Evolutionary conservation across 2,113 vertebrate species (phyloP), one percentile per base, ranked within the genome.

Genomic region (Gorsachius goisagi): DNA sequence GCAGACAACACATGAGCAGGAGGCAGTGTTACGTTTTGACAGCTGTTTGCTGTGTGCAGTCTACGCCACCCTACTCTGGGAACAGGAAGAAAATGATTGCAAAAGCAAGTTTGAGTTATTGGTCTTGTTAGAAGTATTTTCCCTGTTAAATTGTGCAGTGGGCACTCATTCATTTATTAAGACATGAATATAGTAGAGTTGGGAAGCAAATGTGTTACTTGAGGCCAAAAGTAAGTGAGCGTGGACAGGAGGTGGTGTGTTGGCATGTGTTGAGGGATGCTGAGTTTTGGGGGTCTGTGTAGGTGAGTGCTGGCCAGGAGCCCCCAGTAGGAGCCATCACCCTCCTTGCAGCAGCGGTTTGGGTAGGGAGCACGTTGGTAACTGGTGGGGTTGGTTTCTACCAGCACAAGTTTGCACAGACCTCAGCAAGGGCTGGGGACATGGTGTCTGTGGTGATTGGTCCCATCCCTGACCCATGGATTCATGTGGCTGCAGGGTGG

Each of bases 391-490:
- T 50, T 89, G 78, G 52, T 58, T 87, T 87, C 63, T 63, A 53
- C 32, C 22, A 67, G 55, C 32, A 84, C 55, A 73, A 69, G 30
- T 56, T 71, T 55, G 52, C 26, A 21, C 33, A 89, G 81, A 52
- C 13, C 22, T 90, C 28, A 10, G 22, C 0, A 4, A 75, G 28
- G 44, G 20, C 24, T 63, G 50, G 11, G 53, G 56, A 11, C 24
- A 35, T 0, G 0, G n/a, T 14, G 52, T 9, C 30, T 2, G 0
- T 35, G 56, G 22, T 2, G 2, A 5, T 35, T 20, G 17, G 13
- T 82, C 52, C 30, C 27, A 35, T 45, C 33, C 19, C 39, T 89
- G 68, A n/a, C 26, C 28, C 17, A 1, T 12, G n/a, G 47, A 18
- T 85, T 75, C 23, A 7, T 44, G 73, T 74, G 75, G 63, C 68